Evolutionary conservation across 2,888 invertebrate genomes (phyloP), one percentile per base, ranked within the genome.

Genomic region (Odontothrips loti): DNA sequence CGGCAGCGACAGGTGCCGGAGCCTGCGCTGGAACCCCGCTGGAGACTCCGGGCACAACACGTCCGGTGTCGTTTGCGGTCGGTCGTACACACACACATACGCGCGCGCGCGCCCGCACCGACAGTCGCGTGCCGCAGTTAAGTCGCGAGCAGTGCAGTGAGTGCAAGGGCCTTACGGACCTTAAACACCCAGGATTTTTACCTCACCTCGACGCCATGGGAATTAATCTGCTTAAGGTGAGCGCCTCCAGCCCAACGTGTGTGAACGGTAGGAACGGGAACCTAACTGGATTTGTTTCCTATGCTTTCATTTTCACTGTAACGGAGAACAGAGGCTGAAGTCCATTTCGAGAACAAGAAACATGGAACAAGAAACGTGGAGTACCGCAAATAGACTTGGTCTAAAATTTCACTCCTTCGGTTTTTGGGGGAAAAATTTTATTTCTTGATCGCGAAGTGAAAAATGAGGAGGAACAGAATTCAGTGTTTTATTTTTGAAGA

Each of bases 21-120:
- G 58, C 58, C 68, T 27, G 27, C 8, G 4, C 68, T 27, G 68
- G 68, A 75, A 27, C 68, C 68, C 23, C 23, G 27, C 27, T 27
- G 68, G 68, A 75, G 68, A 8, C 68, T 20, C 20, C 58, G 58
- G 15, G 58, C 58, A 75, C 68, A 75, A 27, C 68, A 75, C 68
- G 68, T 27, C 68, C 68, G 68, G 68, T 75, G 68, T 75, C 68
- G 68, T 27, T 75, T 12, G 68, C 68, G 68, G 68, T 75, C 68
- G 68, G 68, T 75, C 23, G 23, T 20, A 9, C 17, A 58, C 17
- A 58, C 58, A 58, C 58, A 15, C 27, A 75, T 0, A 1, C 68
- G 27, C 68, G 12, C 68, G 27, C 68, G 68, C 27, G 23, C 68
- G 58, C 58, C 17, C 58, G 58, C 58, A 51, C 58, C 20, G 20